These are phyloP conservation scores for Cantharis flavilabris DNA, from an alignment of 2,888 invertebrate genomes.

Conservation along the genomic window DNA sequence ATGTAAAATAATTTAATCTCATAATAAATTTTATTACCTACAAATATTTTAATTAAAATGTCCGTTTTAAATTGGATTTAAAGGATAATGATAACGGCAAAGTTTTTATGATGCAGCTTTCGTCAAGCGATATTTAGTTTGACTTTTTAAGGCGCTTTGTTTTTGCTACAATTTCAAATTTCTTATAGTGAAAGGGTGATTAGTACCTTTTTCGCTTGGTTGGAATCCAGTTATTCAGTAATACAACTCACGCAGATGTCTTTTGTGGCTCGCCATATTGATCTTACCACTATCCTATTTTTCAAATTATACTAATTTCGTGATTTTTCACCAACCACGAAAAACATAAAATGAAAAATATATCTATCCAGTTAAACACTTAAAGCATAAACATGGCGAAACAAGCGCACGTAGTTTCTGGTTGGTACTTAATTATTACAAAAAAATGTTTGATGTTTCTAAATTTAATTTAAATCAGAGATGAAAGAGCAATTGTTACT, in stretches of 20 bases:
- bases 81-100: background rate
- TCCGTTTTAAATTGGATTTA: background rate
- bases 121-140: constrained; percentile 7
- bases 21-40: background rate
- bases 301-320: constrained; percentile 10
- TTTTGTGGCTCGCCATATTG: constrained; percentile 21
- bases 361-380: background rate
- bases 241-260: constrained; percentile 23
- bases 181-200: constrained; percentile 18
- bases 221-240: constrained; percentile 26
- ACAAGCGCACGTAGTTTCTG: background rate
- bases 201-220: constrained; percentile 26
- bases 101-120: constrained; percentile 9
- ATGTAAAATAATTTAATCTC: background rate
- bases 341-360: background rate
- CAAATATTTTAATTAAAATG: background rate
- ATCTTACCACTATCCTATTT: constrained; percentile 7
- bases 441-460: background rate
- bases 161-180: constrained; percentile 20
- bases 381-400: background rate
- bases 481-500: background rate
- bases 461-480: background rate
- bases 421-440: background rate
- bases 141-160: constrained; percentile 2
- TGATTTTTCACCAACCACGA: background rate